phyloP scores from a whole-genome alignment of 2,797 vertebrate species.

The Nannoperca australis region DNA sequence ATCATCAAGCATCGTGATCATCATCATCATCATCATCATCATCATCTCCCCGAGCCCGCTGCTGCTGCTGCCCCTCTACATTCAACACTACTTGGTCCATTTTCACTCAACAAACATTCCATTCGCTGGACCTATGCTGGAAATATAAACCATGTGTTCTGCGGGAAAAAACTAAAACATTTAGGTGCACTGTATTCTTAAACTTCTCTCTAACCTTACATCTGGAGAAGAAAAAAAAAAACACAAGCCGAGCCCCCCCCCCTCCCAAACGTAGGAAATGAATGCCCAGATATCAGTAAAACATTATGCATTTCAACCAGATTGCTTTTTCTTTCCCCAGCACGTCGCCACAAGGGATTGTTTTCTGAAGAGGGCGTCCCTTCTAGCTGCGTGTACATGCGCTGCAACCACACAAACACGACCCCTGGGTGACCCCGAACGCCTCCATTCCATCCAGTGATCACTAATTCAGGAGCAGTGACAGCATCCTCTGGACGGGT shows the following conservation, averaged over 20 bases:
- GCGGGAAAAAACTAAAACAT: slow-evolving; percentile 39
- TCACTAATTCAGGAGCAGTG: slow-evolving; percentile 66
- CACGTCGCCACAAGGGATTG: slow-evolving; percentile 5
- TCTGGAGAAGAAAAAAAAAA: too few relatives aligned
- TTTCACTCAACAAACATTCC: slow-evolving; percentile 42
- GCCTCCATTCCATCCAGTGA: slow-evolving; percentile 56
- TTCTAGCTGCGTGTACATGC: slow-evolving; percentile 3
- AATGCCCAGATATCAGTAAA: slow-evolving; percentile 2
- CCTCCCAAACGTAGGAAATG: too few relatives aligned
- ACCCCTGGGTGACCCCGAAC: slow-evolving; percentile 59
- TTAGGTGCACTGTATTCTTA: slow-evolving; percentile 5
- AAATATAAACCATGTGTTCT: slow-evolving; percentile 54
- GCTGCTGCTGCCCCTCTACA: slow-evolving; percentile 49
- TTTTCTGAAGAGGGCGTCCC: slow-evolving; percentile 24
- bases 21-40: too few relatives aligned
- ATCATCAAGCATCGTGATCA: slow-evolving; percentile 67
- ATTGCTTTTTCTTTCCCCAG: slow-evolving; percentile 3
- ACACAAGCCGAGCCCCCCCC: not conserved
- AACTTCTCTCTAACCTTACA: slow-evolving; percentile 11
- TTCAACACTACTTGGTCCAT: slow-evolving; percentile 61
- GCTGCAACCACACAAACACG: slow-evolving; percentile 22
- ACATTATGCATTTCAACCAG: not conserved
- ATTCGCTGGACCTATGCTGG: slow-evolving; percentile 31
- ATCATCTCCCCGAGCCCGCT: slow-evolving; percentile 49
- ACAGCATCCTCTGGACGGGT: slow-evolving; percentile 64